A percentile compares a stretch with the other conserved stretches of the same genome.
These are phyloP conservation scores for Xiphorhynchus erythropygius DNA, from an alignment of 2,797 vertebrate species.

Conservation along the genomic window DNA sequence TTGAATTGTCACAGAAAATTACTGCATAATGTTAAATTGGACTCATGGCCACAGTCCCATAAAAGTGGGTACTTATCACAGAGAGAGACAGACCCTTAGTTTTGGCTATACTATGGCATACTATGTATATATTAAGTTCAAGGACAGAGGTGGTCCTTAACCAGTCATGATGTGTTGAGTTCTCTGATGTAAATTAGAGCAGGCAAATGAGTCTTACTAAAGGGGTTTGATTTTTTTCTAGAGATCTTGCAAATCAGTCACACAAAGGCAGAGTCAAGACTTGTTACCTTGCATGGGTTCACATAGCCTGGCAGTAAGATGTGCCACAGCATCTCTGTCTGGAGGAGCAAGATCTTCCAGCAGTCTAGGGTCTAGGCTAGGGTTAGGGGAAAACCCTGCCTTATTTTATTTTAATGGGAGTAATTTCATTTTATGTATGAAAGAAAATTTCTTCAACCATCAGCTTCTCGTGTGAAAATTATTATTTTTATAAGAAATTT, in stretches of 20 bases:
- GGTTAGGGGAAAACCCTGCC: not conserved
- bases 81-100: not conserved
- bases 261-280: not conserved
- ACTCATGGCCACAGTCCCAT: not conserved
- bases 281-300: not conserved
- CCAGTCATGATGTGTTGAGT: not conserved
- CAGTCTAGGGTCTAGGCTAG: not conserved
- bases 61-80: not conserved
- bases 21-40: constrained; percentile 24
- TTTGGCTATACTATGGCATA: not conserved
- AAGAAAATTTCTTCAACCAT: not conserved
- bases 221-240: not conserved
- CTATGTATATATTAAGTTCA: not conserved
- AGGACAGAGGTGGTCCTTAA: constrained; percentile 10
- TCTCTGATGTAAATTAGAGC: not conserved
- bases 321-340: not conserved
- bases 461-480: constrained; percentile 15
- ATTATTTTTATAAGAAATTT: not conserved
- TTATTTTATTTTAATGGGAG: not conserved
- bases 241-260: not conserved
- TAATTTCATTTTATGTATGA: not conserved
- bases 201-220: not conserved
- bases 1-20: constrained; percentile 21
- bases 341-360: not conserved
- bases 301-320: not conserved